Conservation (phyloP, 2,797 vertebrate species). For the Dicrostonyx torquatus region DNA sequence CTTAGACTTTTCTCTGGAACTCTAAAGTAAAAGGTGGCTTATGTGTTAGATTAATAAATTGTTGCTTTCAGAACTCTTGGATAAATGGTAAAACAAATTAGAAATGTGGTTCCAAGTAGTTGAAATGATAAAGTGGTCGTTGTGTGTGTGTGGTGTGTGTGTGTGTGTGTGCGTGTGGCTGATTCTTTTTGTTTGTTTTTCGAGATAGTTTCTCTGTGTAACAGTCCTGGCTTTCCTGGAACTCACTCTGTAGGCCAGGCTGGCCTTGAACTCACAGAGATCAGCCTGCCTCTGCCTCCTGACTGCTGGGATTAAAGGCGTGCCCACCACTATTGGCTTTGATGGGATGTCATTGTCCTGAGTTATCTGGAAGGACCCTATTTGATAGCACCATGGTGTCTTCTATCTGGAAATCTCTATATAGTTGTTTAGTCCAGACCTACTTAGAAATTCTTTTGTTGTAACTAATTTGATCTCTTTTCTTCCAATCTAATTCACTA, state of each 20-base stretch:
- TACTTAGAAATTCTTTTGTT: conserved; percentile 33
- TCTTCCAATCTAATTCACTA: not conserved
- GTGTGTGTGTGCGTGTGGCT: not conserved
- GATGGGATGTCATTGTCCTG: not conserved
- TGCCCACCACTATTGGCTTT: not conserved
- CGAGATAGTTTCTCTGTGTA: not conserved
- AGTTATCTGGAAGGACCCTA: not conserved
- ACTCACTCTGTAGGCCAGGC: not conserved
- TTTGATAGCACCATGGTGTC: not conserved
- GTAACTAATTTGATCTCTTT: not conserved
- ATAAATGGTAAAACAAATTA: conserved; percentile 33
- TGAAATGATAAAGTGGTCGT: not conserved
- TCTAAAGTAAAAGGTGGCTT: not conserved
- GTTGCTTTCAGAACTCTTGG: conserved; percentile 15
- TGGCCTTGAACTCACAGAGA: not conserved
- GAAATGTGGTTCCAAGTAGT: not conserved
- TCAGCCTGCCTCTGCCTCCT: not conserved
- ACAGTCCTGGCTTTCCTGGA: not conserved
- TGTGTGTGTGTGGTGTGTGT: not conserved
- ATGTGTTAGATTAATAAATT: not conserved
- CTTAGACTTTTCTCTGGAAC: not conserved
- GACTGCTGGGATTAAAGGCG: not conserved
- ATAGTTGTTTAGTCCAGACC: not conserved
- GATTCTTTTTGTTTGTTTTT: not conserved
- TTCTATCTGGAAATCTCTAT: not conserved